Evolutionary conservation across 2,113 vertebrate genomes (phyloP).

Genomic region (Cinclus cinclus): DNA sequence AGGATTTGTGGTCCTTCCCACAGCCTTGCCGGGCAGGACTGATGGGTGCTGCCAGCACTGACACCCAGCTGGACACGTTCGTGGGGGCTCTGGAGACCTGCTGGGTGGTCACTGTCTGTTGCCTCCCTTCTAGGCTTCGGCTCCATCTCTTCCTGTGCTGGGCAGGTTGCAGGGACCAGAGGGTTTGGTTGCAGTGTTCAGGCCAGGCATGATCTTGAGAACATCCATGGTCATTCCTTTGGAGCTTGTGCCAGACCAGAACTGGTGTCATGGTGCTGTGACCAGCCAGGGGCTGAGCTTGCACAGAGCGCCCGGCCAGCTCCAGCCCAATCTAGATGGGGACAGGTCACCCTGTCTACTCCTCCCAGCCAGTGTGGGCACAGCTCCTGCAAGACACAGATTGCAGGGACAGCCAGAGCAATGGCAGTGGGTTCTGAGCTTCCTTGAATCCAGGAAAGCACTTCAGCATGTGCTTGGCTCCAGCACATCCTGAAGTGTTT

Average conservation of each 20-base stretch:
- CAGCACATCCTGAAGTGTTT: neutral
- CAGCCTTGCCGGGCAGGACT: neutral
- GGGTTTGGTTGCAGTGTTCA: neutral
- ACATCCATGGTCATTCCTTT: accelerated
- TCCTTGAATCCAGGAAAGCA: neutral
- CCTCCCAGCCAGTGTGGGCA: neutral
- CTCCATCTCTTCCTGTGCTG: neutral
- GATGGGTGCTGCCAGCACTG: accelerated
- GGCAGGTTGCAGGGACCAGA: accelerated
- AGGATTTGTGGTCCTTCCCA: neutral
- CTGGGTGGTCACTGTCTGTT: neutral
- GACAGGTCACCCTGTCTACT: accelerated
- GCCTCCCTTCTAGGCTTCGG: neutral
- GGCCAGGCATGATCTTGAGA: neutral
- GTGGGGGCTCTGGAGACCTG: accelerated
- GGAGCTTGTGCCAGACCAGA: neutral
- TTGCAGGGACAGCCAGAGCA: neutral
- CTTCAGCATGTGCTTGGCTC: neutral
- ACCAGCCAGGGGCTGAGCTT: neutral
- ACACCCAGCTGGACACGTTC: accelerated
- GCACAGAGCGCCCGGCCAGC: neutral
- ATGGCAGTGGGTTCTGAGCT: neutral
- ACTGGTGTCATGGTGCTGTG: neutral
- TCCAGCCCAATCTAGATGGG: neutral
- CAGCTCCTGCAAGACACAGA: neutral